Base-by-base conservation (phyloP, 2,797 vertebrate genomes). In the Hybognathus amarus region DNA sequence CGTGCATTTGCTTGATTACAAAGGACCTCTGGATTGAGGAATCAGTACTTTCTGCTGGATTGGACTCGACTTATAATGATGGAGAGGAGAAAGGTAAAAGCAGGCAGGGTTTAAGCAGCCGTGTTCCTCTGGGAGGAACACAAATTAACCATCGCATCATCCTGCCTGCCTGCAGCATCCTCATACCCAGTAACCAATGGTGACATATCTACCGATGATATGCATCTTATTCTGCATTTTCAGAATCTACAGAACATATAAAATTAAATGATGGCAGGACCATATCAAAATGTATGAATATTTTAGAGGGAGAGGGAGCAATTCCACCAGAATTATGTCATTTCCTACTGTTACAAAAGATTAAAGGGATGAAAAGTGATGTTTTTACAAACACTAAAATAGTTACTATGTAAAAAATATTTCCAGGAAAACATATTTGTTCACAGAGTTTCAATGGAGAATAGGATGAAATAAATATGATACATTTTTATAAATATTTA, bases 181-280 rank as follows among this genome's bases (percentile, higher is more conserved):
- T 89, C 76, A 90, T 27, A 15, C n/a, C 38, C n/a, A 24, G 33
- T 40, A 61, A 10, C 5, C n/a, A 42, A 36, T 89, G 86, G 69
- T 79, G 88, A 89, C 63, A 80, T 92, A 88, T 89, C 88, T 92
- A 80, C 87, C 86, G 11, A 90, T 87, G 20, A 90, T 90, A 89
- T 92, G 88, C 84, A 83, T 85, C 80, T 89, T 86, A 87, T 79
- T 66, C 69, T 47, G 42, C 38, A 61, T 61, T 61, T 77, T 12
- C 50, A 15, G 20, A 75, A n/a, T 74, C 20, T 74, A 38, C 12
- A 30, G 59, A 61, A 61, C 61, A 63, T 63, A 17, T 15, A 8
- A 30, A 30, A 17, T 30, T 63, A 63, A 15, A 30, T 30, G 2
- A 7, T 63, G 24, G 61, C 30, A 7, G 27, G 27, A 33, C 67